These are phyloP conservation scores for Amblyopsis hoosieri DNA, from an alignment of 2,797 vertebrate species.

Conservation along the genomic window DNA sequence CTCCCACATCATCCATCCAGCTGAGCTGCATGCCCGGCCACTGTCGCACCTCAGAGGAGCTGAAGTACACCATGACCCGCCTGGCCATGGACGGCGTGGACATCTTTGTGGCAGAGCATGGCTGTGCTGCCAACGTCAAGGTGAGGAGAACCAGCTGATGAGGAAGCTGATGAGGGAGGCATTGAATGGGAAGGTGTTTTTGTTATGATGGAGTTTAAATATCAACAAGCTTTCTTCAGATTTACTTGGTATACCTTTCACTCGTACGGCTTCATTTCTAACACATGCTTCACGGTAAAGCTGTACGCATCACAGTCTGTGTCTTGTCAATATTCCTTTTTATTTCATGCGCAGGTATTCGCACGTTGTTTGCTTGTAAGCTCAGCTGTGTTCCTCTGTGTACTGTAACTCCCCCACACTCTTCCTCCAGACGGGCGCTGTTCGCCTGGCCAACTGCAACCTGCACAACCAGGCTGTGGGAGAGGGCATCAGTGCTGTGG, in stretches of 20 bases:
- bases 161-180: not conserved
- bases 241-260: not conserved
- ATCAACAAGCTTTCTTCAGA: too few species aligned
- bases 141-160: constrained; percentile 55
- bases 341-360: not conserved
- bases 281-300: too few species aligned
- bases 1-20: constrained; percentile 35
- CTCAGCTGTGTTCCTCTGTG: too few species aligned
- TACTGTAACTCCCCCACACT: not conserved
- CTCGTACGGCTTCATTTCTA: too few species aligned
- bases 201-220: too few species aligned
- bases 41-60: constrained; percentile 91
- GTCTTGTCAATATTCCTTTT: too few species aligned
- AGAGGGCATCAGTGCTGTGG: constrained; percentile 92
- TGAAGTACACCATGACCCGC: constrained; percentile 98
- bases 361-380: too few species aligned
- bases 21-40: constrained; percentile 83
- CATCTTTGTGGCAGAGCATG: constrained; percentile 92
- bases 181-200: too few species aligned
- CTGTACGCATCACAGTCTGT: too few species aligned
- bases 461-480: constrained; percentile 96
- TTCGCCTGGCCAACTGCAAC: constrained; percentile 94
- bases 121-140: constrained; percentile 93
- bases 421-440: constrained; percentile 80
- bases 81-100: constrained; percentile 91